phyloP scores from a whole-genome alignment of 2,888 invertebrate species.

The Polymixis flavicincta region DNA sequence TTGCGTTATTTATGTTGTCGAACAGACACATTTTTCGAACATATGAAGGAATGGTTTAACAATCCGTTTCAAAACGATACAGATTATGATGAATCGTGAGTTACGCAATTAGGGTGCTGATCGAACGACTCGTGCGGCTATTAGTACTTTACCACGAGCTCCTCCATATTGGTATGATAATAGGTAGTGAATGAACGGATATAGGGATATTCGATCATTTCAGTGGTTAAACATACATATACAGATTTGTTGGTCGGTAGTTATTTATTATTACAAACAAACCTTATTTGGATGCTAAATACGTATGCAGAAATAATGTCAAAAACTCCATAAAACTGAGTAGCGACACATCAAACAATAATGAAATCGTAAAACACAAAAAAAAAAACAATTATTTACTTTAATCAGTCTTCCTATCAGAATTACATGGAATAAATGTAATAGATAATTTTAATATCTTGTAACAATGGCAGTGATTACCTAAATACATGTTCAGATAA shows the following conservation, averaged over 20 bases:
- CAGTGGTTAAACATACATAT: neutral
- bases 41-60: too few relatives aligned
- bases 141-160: too few relatives aligned
- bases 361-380: conserved; percentile 7
- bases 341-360: conserved; percentile 25
- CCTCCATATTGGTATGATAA: too few relatives aligned
- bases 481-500: conserved; percentile 78
- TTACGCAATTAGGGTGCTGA: too few relatives aligned
- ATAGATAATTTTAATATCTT: conserved; percentile 77
- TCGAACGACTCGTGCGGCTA: too few relatives aligned
- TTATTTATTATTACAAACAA: neutral
- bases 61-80: too few relatives aligned
- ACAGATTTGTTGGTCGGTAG: neutral
- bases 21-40: too few relatives aligned
- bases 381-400: conserved; percentile 43
- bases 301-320: neutral
- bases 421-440: conserved; percentile 69
- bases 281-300: neutral
- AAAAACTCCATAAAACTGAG: neutral
- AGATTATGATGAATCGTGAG: too few relatives aligned
- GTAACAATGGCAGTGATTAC: conserved; percentile 84
- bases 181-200: neutral
- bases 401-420: conserved; percentile 58
- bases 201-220: neutral
- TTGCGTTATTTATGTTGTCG: too few relatives aligned